Base-by-base conservation (phyloP, 2,797 vertebrate genomes). In the Chloroceryle inda region DNA sequence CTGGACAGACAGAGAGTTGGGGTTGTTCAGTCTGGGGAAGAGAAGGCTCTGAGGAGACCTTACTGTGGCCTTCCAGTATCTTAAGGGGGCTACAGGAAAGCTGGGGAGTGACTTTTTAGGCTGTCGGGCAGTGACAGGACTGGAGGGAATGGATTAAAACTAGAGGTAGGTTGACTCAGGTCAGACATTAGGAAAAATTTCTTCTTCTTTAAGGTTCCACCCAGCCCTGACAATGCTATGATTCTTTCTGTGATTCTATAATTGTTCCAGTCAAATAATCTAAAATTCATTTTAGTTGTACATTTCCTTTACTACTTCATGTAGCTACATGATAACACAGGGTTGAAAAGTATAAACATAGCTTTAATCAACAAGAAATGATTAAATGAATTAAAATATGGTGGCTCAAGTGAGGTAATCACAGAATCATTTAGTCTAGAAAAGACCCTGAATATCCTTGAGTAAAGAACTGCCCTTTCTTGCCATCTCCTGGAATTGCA, bases 231-330 rank as follows among this genome's bases (percentile, higher is more conserved):
- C 38, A 38, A 38, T 38, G 11, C 38, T 38, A 38, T 38, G 38
- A 38, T 38, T 38, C 12, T 38, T 38, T 38, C 38, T 38, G 13
- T 38, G 38, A 38, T 38, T 38, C 38, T 38, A 13, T 38, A 83
- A 45, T 22, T 82, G 62, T 81, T 77, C 24, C 62, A 78, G 22
- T 8, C 74, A 66, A 89, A 66, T 75, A 85, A 61, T 82, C 42
- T 61, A n/a, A 47, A 75, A 44, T 83, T 86, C 52, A 64, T 91
- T 78, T 72, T 21, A 81, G 53, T 21, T 64, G 37, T 29, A 40
- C 33, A 72, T 75, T 89, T 90, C 53, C 40, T 90, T 85, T 89
- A 64, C 53, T 85, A 88, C 56, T 88, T 75, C 66, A 42, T 87
- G 29, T 50, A 88, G 75, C 71, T 62, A 55, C 13, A 38, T 22